Evolutionary conservation across 2,888 invertebrate species (phyloP).

Genomic region (Xylocampa areola): DNA sequence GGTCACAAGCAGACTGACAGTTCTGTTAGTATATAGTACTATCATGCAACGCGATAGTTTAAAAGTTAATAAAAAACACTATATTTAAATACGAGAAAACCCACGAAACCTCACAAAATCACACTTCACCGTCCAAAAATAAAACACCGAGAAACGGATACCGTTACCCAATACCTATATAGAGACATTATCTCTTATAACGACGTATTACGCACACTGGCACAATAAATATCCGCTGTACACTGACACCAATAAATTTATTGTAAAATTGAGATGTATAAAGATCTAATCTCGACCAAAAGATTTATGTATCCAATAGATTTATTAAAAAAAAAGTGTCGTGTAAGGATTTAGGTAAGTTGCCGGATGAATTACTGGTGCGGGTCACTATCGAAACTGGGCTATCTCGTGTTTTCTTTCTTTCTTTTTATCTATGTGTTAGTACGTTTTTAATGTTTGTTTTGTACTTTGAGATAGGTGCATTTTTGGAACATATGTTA

Average conservation of each 20-base stretch:
- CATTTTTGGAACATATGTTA: conserved; percentile 2
- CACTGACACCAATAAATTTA: conserved; percentile 82
- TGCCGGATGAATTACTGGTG: conserved; percentile 50
- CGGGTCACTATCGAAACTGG: conserved; percentile 42
- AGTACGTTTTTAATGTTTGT: conserved; percentile 30
- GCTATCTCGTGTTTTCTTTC: conserved; percentile 27
- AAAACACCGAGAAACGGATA: conserved; percentile 67
- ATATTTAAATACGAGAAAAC: conserved; percentile 1
- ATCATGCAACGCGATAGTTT: too few species aligned
- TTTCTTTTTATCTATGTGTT: too few species aligned
- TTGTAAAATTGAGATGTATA: conserved; percentile 86
- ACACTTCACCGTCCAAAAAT: conserved; percentile 55
- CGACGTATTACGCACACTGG: conserved; percentile 84
- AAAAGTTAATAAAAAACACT: too few species aligned
- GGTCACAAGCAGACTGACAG: too few species aligned
- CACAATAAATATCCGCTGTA: conserved; percentile 78
- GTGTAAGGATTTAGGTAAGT: conserved; percentile 58
- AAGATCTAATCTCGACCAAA: conserved; percentile 83
- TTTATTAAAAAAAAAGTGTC: conserved; percentile 73
- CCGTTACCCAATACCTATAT: conserved; percentile 77
- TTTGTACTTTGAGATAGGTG: conserved; percentile 18
- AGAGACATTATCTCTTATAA: conserved; percentile 78
- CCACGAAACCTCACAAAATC: conserved; percentile 7
- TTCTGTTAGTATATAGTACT: too few species aligned
- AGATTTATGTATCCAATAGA: conserved; percentile 84